Conservation (phyloP, 2,797 vertebrate species). For the Catharus ustulatus region DNA sequence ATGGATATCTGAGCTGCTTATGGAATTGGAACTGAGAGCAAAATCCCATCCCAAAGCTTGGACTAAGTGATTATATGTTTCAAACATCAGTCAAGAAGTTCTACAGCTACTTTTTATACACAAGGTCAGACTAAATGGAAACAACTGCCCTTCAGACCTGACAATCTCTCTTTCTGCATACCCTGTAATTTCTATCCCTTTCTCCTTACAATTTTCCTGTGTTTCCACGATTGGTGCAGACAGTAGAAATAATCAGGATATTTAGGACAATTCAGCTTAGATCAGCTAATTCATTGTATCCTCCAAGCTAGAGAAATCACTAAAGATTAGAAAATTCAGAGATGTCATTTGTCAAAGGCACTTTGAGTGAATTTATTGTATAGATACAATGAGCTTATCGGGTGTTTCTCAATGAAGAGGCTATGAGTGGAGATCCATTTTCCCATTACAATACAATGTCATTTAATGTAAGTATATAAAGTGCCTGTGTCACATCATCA, state of each 20-base stretch:
- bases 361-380: not conserved
- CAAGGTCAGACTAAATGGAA: conserved; percentile 45
- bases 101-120: not conserved
- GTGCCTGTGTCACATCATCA: not conserved
- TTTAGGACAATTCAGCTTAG: conserved; percentile 28
- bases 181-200: conserved; percentile 15
- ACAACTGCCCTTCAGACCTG: conserved; percentile 31
- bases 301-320: not conserved
- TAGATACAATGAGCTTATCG: not conserved
- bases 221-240: not conserved
- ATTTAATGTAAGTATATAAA: not conserved
- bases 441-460: not conserved
- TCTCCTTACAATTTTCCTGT: not conserved
- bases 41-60: not conserved
- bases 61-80: not conserved
- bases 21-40: not conserved
- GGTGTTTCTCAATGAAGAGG: not conserved
- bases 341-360: conserved; percentile 29
- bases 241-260: conserved; percentile 36
- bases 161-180: not conserved
- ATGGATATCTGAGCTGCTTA: not conserved
- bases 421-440: not conserved
- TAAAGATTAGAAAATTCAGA: conserved; percentile 1
- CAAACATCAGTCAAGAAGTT: not conserved
- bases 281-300: conserved; percentile 41